Base-by-base conservation (phyloP, 2,113 vertebrate genomes). In the Ailuropoda melanoleuca region DNA sequence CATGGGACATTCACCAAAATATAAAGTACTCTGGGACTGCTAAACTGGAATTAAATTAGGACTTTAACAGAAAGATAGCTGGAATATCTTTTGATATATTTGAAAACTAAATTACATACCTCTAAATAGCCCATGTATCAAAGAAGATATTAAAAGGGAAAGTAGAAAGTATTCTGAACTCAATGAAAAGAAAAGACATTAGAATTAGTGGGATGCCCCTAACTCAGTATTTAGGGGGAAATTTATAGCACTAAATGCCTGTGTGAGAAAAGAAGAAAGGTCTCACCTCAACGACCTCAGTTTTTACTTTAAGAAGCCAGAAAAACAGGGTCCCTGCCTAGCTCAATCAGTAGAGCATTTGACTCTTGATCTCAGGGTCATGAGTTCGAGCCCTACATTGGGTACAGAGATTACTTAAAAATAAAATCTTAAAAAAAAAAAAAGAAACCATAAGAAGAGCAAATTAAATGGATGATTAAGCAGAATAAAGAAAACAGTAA, bases 31-130 rank as follows among this genome's bases (percentile, higher is more conserved):
- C n/a, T 46, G 37, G 14, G 12, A 77, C 48, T 72, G 46, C 7
- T 89, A 94, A 15, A 72, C 82, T 48, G 11, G 12, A 95, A 85
- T 72, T 39, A 88, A 93, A 93, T 96, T 55, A 85, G n/a, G 26
- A 83, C 64, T 66, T 19, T 82, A 58, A 78, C 26, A 88, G 6
- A 88, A 64, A n/a, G 0, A 24, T 70, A 2, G 53, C 26, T 88
- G 29, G n/a, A 96, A 24, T 75, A 75, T 62, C 7, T 64, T 95
- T 93, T 85, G 5, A 70, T 55, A 84, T 39, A 92, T 68, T 87
- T 82, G 6, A 64, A 90, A 75, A 60, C 17, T 23, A 60, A 97
- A 66, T 58, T 80, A 12, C 2, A 48, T 39, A 89, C 8, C 34
- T 70, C 6, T 39, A 64, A 93, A 66, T n/a, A 89, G 15, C 8